Conservation (phyloP, 2,888 invertebrate genomes). For the Liodrosophila aerea region DNA sequence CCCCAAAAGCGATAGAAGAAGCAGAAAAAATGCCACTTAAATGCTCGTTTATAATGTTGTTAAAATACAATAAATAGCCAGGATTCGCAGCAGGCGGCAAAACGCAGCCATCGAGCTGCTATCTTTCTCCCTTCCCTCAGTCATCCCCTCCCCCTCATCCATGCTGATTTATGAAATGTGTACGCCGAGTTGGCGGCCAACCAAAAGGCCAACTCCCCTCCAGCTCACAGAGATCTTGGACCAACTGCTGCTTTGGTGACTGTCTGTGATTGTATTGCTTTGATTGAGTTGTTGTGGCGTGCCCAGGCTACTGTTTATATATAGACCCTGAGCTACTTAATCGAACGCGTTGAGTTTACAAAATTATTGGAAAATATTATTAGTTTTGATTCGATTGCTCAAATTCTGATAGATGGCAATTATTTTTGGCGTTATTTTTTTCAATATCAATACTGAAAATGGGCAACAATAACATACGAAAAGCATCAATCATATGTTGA, state of each 20-base stretch:
- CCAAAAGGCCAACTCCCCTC: slow-evolving; percentile 46
- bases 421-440: no score
- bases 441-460: no score
- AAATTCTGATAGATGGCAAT: no score
- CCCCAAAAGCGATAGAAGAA: background rate
- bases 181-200: slow-evolving; percentile 60
- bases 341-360: background rate
- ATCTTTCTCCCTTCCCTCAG: background rate
- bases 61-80: slow-evolving; percentile 77
- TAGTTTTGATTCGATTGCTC: no score
- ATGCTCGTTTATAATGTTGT: slow-evolving; percentile 75
- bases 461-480: no score
- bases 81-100: slow-evolving; percentile 71
- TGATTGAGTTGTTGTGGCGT: slow-evolving; percentile 68
- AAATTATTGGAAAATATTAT: background rate
- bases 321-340: slow-evolving; percentile 33
- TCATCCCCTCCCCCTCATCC: slow-evolving; percentile 18
- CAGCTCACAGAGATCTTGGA: slow-evolving; percentile 14
- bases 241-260: slow-evolving; percentile 42
- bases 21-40: slow-evolving; percentile 54
- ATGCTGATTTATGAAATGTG: slow-evolving; percentile 79
- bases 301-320: slow-evolving; percentile 59
- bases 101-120: slow-evolving; percentile 26
- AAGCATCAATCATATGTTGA: no score
- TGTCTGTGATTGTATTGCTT: slow-evolving; percentile 59